Evolutionary conservation across 2,888 invertebrate species (phyloP), one percentile per base, ranked within the genome.

Genomic region (Acanthoscelides obtectus): DNA sequence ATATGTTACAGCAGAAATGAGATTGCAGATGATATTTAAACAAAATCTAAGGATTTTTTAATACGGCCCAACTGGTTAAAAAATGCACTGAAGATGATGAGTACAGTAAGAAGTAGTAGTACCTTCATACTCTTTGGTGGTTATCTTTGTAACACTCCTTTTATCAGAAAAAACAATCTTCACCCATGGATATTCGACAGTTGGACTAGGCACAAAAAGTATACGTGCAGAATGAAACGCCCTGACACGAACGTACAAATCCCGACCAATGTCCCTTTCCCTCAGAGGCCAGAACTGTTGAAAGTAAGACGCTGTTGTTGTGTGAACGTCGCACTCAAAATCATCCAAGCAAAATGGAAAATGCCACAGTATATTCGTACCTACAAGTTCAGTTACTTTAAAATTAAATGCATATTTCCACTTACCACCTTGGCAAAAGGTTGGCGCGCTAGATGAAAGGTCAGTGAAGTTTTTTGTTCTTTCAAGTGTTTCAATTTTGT

Each of bases 351-450:
- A 88, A 76, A 86, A 87, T 0, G 87, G 86, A 74, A 87, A 86
- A 71, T 84, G 85, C 88, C 88, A 89, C 22, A 88, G 76, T 0
- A 88, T 80, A 69, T 87, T 84, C 2, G 84, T 85, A 5, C 68
- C 68, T 19, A 20, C 17, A 45, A 45, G 3, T 45, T 45, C 45
- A 45, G 17, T 45, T 8, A n/a, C n/a, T n/a, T n/a, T n/a, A n/a
- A n/a, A n/a, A n/a, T n/a, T n/a, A n/a, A n/a, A n/a, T n/a, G n/a
- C n/a, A n/a, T n/a, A n/a, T n/a, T n/a, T n/a, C n/a, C n/a, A n/a
- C n/a, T n/a, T n/a, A n/a, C n/a, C n/a, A n/a, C n/a, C n/a, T n/a
- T n/a, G n/a, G n/a, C n/a, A n/a, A n/a, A n/a, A n/a, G n/a, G n/a
- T n/a, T n/a, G n/a, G n/a, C n/a, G n/a, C n/a, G n/a, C n/a, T n/a